phyloP scores from a whole-genome alignment of 23 tunicate species.

The Ciona savignyi region DNA sequence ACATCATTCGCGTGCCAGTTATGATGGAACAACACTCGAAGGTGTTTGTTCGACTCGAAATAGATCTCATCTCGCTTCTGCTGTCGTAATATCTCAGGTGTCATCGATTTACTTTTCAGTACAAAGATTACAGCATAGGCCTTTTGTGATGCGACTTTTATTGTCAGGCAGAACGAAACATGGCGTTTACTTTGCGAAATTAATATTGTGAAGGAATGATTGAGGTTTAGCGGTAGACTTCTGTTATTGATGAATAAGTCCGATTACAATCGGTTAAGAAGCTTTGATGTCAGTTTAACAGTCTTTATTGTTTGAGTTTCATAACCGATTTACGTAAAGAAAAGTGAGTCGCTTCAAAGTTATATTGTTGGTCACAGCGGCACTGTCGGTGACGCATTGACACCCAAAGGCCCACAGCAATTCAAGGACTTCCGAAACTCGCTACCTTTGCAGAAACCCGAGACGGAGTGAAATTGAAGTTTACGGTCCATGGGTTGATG shows the following conservation, averaged over 20 bases:
- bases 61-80: too few species aligned
- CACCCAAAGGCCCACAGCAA: background rate
- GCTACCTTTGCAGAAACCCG: background rate
- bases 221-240: too few species aligned
- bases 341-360: background rate
- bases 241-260: background rate
- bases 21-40: background rate
- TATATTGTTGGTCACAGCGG: background rate
- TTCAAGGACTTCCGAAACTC: background rate
- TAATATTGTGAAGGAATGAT: too few species aligned
- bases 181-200: too few species aligned
- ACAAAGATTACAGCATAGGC: too few species aligned
- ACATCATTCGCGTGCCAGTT: background rate
- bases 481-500: background rate
- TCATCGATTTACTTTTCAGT: background rate
- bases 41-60: background rate
- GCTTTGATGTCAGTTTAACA: background rate
- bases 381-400: background rate
- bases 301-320: background rate
- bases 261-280: background rate
- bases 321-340: background rate
- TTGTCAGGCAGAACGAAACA: too few species aligned
- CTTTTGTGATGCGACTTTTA: too few species aligned
- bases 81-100: background rate
- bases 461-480: background rate